A percentile compares a stretch with the other conserved stretches of the same genome.
These are phyloP conservation scores for Acestrorhynchus altus DNA, from an alignment of 2,797 vertebrate genomes.

Conservation along the genomic window DNA sequence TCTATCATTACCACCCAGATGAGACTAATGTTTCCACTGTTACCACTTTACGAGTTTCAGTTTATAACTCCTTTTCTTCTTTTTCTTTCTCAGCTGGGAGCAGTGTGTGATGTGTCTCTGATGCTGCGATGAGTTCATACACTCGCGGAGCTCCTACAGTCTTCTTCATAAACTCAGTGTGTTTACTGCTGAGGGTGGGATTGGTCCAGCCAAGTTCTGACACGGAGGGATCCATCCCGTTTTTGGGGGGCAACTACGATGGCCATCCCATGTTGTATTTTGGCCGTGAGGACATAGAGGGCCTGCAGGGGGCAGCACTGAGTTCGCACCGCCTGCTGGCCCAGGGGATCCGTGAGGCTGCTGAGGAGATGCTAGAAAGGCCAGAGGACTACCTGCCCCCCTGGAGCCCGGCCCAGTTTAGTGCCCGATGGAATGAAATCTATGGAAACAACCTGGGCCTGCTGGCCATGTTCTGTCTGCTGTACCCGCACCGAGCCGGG, in stretches of 20 bases:
- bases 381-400: conserved; percentile 93
- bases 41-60: no score
- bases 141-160: conserved; percentile 95
- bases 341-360: conserved; percentile 82
- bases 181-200: conserved; percentile 73
- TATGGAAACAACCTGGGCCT: conserved; percentile 98
- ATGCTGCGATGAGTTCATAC: conserved; percentile 96
- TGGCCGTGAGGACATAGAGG: conserved; percentile 80
- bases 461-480: conserved; percentile 94
- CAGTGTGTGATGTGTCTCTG: conserved; percentile 83
- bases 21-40: no score
- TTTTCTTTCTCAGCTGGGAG: conserved; percentile 70
- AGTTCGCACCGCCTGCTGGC: conserved; percentile 87
- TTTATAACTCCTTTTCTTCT: background rate
- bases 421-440: conserved; percentile 96
- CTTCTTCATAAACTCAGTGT: conserved; percentile 91
- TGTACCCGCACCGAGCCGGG: conserved; percentile 91
- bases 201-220: conserved; percentile 69
- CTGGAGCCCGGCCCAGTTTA: conserved; percentile 91
- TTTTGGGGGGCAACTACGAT: conserved; percentile 92
- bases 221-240: conserved; percentile 82
- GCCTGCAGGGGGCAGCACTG: conserved; percentile 80
- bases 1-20: no score
- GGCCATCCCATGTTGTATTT: conserved; percentile 98
- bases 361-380: conserved; percentile 88